These are phyloP conservation scores for Eugnorisma glareosa DNA, from an alignment of 2,888 invertebrate species.

Conservation along the genomic window DNA sequence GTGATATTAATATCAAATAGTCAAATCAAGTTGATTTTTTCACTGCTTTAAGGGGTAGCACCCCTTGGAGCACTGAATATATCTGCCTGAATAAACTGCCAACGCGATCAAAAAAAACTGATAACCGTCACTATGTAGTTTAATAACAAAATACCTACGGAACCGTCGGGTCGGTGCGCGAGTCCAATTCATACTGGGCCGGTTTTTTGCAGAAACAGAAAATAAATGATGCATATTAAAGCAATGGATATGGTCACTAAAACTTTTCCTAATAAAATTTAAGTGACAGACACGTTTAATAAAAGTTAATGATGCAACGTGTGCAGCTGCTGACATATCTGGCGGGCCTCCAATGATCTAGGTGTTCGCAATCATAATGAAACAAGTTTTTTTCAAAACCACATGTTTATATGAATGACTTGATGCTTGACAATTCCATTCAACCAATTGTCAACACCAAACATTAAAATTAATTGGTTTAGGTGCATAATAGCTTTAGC, in stretches of 20 bases:
- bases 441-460: conserved; percentile 28
- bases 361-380: conserved; percentile 22
- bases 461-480: conserved; percentile 29
- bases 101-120: too few relatives aligned
- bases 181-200: too few relatives aligned
- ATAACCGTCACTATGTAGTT: too few relatives aligned
- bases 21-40: too few relatives aligned
- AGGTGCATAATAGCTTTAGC: conserved; percentile 22
- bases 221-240: conserved; percentile 13
- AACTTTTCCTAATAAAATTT: conserved; percentile 19
- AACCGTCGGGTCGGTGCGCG: too few relatives aligned
- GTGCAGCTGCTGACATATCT: conserved; percentile 42
- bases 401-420: conserved; percentile 17
- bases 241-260: conserved; percentile 19
- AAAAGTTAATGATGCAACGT: conserved; percentile 37
- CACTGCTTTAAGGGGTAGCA: too few relatives aligned
- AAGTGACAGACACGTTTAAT: conserved; percentile 24
- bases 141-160: too few relatives aligned
- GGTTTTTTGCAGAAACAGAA: too few relatives aligned
- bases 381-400: conserved; percentile 40
- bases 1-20: too few relatives aligned
- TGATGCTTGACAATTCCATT: conserved; percentile 31
- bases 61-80: too few relatives aligned
- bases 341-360: conserved; percentile 52
- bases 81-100: too few relatives aligned